Percentiles rank a stretch among this genome's conserved stretches.
Evolutionary conservation across 2,888 invertebrate species (phyloP).

Genomic region (Mechanitis mazaeus): DNA sequence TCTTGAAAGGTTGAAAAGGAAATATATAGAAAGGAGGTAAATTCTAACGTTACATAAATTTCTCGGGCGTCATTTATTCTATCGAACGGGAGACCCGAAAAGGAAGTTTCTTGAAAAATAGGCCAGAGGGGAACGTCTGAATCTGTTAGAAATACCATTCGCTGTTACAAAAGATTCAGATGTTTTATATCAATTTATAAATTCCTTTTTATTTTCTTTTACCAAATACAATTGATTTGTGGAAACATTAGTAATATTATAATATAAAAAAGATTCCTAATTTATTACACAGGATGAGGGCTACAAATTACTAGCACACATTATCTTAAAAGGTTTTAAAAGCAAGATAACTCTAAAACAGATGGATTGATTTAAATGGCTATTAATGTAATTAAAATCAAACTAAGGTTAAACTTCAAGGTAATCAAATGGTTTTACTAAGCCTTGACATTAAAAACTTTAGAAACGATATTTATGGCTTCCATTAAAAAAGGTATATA

Average conservation of each 20-base stretch:
- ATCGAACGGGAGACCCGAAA: conserved; percentile 44
- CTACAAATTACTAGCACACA: no score
- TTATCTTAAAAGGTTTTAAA: no score
- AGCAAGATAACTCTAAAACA: no score
- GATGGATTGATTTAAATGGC: not conserved
- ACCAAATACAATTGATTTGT: not conserved
- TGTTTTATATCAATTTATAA: conserved; percentile 29
- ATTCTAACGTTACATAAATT: conserved; percentile 53
- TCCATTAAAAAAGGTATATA: conserved; percentile 3
- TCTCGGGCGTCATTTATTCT: conserved; percentile 67
- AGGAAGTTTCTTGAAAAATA: conserved; percentile 43
- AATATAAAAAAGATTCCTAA: no score
- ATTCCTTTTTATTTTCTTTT: conserved; percentile 14
- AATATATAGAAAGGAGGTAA: conserved; percentile 42
- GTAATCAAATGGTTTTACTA: conserved; percentile 15
- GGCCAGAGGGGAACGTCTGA: conserved; percentile 33
- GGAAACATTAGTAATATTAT: no score
- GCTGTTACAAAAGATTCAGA: conserved; percentile 20
- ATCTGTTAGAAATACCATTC: conserved; percentile 17
- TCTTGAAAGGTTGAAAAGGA: conserved; percentile 9
- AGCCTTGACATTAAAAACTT: conserved; percentile 21
- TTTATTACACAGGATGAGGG: no score
- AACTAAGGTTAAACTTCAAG: not conserved
- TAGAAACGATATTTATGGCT: not conserved
- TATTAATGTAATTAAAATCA: not conserved